Base-by-base conservation (phyloP, 2,797 vertebrate genomes). In the Acestrorhynchus altus region DNA sequence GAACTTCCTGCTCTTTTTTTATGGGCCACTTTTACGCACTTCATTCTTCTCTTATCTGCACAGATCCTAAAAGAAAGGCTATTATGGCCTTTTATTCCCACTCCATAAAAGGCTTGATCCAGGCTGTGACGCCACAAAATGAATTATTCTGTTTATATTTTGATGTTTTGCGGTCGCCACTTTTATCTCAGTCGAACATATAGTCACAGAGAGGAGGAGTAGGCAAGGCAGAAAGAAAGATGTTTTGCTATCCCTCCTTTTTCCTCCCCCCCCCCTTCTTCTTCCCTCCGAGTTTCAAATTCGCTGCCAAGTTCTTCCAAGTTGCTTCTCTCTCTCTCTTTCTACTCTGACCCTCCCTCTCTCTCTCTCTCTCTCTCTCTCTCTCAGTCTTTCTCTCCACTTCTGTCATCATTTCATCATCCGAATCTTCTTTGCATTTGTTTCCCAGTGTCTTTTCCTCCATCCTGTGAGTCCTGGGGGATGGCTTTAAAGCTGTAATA, bases 171-270 rank as follows among this genome's bases (percentile, higher is more conserved):
- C 68, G n/a, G 47, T 49, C 24, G 22, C 15, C 28, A 79, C 77
- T 90, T 93, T 92, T 88, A 92, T 92, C 89, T 90, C 70, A 16
- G 26, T 49, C 72, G 85, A 87, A 84, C 79, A 39, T 79, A 88
- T 92, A 92, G 80, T 90, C 88, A 89, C 79, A 72, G n/a, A 81
- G 26, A 31, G 26, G 31, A 6, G 31, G 31, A 2, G 31, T 2
- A 6, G 15, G 22, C 28, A 2, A 69, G 26, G 47, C 46, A n/a
- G 26, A 22, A 6, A 66, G 0, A 4, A 15, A 46, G 7, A 61
- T 28, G 52, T 35, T 67, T 52, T 22, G 42, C 40, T 40, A 52
- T 26, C 39, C 11, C 22, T 65, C 60, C 51, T 61, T 64, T 60
- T 22, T 40, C 28, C 12, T 18, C 20, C 44, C 46, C 15, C 15